Evolutionary conservation across 2,888 invertebrate species (phyloP).

Genomic region (Nephrotoma appendiculata): DNA sequence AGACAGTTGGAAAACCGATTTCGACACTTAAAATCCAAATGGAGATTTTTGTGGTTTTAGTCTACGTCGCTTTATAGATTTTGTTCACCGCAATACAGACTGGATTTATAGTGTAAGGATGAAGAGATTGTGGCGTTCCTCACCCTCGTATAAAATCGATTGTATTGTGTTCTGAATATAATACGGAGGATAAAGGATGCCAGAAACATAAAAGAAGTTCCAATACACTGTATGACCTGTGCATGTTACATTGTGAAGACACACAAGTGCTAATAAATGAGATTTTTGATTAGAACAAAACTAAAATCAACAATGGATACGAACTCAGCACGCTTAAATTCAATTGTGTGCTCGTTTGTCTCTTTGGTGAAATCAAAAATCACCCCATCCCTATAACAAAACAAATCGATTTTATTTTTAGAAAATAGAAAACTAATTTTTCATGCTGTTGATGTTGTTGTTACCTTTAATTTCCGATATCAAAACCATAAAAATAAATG

Average conservation of each 20-base stretch:
- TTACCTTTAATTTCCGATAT: not conserved
- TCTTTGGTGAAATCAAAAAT: no score
- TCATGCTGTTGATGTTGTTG: not conserved
- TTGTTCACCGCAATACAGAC: not conserved
- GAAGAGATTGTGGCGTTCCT: not conserved
- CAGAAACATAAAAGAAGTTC: not conserved
- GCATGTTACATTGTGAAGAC: no score
- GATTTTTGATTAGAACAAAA: no score
- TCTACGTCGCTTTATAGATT: not conserved
- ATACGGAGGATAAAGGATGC: not conserved
- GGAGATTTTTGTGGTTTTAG: not conserved
- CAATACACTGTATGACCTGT: no score
- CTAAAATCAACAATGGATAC: no score
- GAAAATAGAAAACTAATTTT: not conserved
- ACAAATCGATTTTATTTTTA: not conserved
- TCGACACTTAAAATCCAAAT: not conserved
- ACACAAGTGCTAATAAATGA: no score
- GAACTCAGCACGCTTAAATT: no score
- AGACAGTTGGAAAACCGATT: not conserved
- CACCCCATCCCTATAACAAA: not conserved
- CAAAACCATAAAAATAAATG: not conserved
- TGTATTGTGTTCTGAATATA: not conserved
- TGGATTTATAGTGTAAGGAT: not conserved
- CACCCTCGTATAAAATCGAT: not conserved
- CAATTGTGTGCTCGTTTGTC: no score